Conservation (phyloP, 2,888 invertebrate species). For the Eueremaeus valkanovi region DNA sequence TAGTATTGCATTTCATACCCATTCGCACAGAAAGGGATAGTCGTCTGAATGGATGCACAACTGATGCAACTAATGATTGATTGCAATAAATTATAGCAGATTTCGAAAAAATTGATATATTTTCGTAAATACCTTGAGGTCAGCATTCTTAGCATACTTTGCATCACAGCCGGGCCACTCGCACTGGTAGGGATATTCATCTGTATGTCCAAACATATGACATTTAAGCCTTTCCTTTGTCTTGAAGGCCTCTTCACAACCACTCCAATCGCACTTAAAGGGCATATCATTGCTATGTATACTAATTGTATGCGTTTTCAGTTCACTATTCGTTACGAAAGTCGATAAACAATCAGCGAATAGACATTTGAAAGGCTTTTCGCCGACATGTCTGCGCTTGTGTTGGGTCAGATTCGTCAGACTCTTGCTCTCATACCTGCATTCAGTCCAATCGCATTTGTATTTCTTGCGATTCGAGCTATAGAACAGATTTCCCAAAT, state of each 20-base stretch:
- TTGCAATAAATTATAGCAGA: too few relatives aligned
- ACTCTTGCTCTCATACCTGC: not conserved
- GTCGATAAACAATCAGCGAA: not conserved
- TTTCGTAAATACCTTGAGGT: not conserved
- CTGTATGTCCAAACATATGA: not conserved
- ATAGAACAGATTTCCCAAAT: not conserved
- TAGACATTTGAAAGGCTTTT: slow-evolving; percentile 14
- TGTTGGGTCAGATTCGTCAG: not conserved
- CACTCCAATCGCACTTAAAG: not conserved
- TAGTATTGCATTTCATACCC: too few relatives aligned
- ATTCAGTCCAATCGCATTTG: slow-evolving; percentile 3
- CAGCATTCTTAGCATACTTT: not conserved
- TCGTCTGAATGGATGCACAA: slow-evolving; percentile 2
- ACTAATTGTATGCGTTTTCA: not conserved
- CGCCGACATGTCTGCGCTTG: not conserved
- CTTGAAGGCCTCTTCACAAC: not conserved
- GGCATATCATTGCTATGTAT: not conserved
- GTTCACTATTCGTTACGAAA: slow-evolving; percentile 10
- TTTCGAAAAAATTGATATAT: not conserved
- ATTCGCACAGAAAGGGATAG: not conserved
- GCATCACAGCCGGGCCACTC: slow-evolving; percentile 9
- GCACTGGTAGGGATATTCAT: not conserved
- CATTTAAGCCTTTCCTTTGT: not conserved
- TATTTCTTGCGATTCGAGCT: not conserved
- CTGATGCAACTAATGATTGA: slow-evolving; percentile 3